Conservation (phyloP, 2,888 invertebrate species). For the Clanis bilineata region DNA sequence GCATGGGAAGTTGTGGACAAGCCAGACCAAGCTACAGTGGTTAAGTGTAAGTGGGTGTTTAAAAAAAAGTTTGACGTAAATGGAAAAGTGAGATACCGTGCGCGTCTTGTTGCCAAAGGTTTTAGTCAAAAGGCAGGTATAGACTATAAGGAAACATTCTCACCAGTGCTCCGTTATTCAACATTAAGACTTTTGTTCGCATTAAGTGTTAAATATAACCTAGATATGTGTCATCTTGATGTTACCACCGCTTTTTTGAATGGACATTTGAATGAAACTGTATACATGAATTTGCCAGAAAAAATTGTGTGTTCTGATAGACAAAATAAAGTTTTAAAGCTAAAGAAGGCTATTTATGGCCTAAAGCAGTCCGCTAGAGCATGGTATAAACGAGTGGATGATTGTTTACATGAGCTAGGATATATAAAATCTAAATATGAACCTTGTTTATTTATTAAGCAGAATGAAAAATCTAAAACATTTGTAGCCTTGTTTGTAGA, state of each 20-base stretch:
- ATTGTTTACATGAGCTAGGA: constrained; percentile 21
- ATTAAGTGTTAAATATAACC: too few species aligned
- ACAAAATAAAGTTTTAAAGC: constrained; percentile 28
- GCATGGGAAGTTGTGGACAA: too few species aligned
- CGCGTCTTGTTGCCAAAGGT: constrained; percentile 25
- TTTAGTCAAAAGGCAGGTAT: constrained; percentile 22
- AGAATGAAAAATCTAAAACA: constrained; percentile 15
- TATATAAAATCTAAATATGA: constrained; percentile 25
- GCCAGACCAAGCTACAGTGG: not conserved
- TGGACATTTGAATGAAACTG: too few species aligned
- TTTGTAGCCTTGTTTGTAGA: constrained; percentile 24
- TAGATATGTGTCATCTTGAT: too few species aligned
- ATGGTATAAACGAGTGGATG: constrained; percentile 21
- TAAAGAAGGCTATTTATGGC: constrained; percentile 29
- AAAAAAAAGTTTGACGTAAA: constrained; percentile 26
- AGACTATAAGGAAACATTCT: constrained; percentile 19
- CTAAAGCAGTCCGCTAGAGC: constrained; percentile 27
- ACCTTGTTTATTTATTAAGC: constrained; percentile 19
- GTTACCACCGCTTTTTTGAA: too few species aligned
- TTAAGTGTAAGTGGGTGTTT: constrained; percentile 30
- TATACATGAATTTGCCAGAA: too few species aligned
- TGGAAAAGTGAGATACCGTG: constrained; percentile 22
- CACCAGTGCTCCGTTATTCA: constrained; percentile 28
- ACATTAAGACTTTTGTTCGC: constrained; percentile 23
- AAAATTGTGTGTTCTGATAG: constrained; percentile 19